phyloP scores from a whole-genome alignment of 2,797 vertebrate species.

The Phylloscopus collybita region DNA sequence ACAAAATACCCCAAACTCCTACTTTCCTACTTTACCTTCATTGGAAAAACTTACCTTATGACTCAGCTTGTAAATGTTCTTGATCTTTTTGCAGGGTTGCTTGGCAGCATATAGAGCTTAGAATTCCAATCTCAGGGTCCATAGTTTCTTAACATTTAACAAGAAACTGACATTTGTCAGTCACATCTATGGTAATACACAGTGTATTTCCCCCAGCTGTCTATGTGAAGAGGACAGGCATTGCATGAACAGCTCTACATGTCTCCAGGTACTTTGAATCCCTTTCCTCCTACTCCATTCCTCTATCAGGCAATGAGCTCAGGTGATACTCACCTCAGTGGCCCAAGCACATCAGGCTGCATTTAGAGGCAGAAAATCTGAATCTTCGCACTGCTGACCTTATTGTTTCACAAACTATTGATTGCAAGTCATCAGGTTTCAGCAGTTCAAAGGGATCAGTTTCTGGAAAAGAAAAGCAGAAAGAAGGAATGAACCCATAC shows the following conservation, averaged over 20 bases:
- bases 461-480: constrained; percentile 47
- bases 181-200: neutral
- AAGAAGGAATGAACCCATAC: neutral
- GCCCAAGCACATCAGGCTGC: constrained; percentile 41
- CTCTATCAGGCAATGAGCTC: constrained; percentile 43
- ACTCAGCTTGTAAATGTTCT: neutral
- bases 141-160: neutral
- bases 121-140: neutral
- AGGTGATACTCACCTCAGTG: constrained; percentile 68
- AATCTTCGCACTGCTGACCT: constrained; percentile 52
- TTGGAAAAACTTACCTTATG: neutral
- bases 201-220: neutral
- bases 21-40: neutral
- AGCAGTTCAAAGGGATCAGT: constrained; percentile 39
- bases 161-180: neutral
- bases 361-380: constrained; percentile 61
- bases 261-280: neutral
- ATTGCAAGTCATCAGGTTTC: constrained; percentile 57
- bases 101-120: neutral
- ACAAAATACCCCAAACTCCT: neutral
- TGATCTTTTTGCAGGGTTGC: neutral
- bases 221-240: neutral
- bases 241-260: neutral
- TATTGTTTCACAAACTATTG: constrained; percentile 67
- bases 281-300: neutral